phyloP scores from a whole-genome alignment of 2,888 invertebrate species.

The Parapristionchus giblindavisi region DNA sequence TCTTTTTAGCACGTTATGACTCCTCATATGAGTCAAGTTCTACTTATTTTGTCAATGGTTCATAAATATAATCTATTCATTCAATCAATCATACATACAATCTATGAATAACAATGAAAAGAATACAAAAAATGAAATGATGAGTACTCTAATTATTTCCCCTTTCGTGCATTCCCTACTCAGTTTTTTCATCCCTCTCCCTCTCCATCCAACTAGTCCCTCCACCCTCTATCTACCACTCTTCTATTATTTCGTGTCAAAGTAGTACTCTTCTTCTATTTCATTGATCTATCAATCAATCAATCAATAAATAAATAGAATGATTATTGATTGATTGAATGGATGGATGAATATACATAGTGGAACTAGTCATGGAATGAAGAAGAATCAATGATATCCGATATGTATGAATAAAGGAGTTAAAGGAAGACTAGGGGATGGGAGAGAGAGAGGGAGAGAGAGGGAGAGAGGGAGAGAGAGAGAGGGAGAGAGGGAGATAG shows the following conservation, averaged over 20 bases:
- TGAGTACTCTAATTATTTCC: too few species aligned
- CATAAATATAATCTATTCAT: too few species aligned
- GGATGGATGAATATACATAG: background rate
- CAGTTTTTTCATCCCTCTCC: too few species aligned
- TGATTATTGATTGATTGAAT: background rate
- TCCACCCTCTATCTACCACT: too few species aligned
- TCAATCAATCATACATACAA: background rate
- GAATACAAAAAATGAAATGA: background rate
- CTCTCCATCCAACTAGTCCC: too few species aligned
- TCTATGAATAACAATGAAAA: background rate
- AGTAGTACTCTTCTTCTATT: too few species aligned
- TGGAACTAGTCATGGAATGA: conserved; percentile 6
- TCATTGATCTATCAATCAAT: conserved; percentile 28
- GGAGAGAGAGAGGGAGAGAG: background rate
- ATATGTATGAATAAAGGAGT: too few species aligned
- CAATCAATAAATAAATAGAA: background rate
- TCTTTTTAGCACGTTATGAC: background rate
- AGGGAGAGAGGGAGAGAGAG: background rate
- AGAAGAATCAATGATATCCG: conserved; percentile 8
- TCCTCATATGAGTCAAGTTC: conserved; percentile 4
- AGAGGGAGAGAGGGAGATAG: conserved; percentile 12
- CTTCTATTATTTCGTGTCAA: too few species aligned
- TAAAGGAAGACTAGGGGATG: too few species aligned
- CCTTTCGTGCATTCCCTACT: too few species aligned
- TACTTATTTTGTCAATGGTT: too few species aligned